Conservation (phyloP, 1,140 invertebrate genomes). For the Drosophila nigrodunni region DNA sequence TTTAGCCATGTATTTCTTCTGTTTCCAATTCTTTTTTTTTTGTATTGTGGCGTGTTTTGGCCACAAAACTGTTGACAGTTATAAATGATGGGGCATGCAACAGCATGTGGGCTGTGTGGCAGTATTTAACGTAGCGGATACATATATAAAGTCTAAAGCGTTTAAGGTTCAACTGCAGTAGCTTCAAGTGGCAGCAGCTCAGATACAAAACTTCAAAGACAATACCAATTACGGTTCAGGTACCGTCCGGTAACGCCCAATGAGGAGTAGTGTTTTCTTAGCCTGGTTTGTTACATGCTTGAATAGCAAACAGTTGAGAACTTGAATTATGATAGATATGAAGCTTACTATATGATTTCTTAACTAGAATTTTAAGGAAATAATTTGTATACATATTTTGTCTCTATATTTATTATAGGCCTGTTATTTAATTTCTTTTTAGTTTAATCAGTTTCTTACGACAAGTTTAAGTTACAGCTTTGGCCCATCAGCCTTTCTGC, state of each 20-base stretch:
- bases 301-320: too few relatives aligned
- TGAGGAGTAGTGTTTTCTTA: background rate
- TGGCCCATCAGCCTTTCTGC: background rate
- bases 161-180: constrained; percentile 35
- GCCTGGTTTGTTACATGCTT: too few relatives aligned
- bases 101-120: constrained; percentile 28
- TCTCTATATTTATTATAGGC: too few relatives aligned
- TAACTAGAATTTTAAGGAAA: too few relatives aligned
- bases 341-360: too few relatives aligned
- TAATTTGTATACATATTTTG: too few relatives aligned
- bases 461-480: too few relatives aligned
- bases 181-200: constrained; percentile 27
- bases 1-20: constrained; percentile 46
- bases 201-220: background rate
- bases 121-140: constrained; percentile 17
- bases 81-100: constrained; percentile 70
- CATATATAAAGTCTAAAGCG: constrained; percentile 9
- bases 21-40: background rate
- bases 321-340: too few relatives aligned
- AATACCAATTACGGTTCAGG: constrained; percentile 8
- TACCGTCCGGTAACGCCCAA: background rate
- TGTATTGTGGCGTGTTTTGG: constrained; percentile 42
- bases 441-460: background rate
- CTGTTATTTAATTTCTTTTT: too few relatives aligned
- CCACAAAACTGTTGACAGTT: constrained; percentile 80